These are phyloP conservation scores for Temnothorax nylanderi DNA, from an alignment of 1,140 invertebrate species.

Conservation along the genomic window DNA sequence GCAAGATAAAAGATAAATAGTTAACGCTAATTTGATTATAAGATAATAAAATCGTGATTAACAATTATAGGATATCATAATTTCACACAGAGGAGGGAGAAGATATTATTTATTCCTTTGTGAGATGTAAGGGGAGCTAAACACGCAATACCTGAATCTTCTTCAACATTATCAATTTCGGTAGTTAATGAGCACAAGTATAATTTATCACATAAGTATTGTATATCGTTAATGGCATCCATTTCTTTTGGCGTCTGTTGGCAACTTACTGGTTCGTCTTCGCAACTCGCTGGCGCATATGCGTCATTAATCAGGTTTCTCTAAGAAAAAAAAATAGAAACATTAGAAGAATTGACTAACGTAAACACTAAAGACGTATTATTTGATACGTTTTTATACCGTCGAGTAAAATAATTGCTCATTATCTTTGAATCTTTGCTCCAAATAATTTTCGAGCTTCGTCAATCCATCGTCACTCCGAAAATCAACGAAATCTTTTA, in stretches of 20 bases:
- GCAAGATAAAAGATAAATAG: constrained; percentile 31
- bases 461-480: constrained; percentile 89
- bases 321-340: constrained; percentile 48
- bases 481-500: constrained; percentile 92
- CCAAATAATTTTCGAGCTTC: constrained; percentile 91
- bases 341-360: background rate
- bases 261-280: background rate
- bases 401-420: constrained; percentile 57
- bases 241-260: constrained; percentile 29
- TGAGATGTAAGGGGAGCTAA: background rate
- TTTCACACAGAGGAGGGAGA: background rate
- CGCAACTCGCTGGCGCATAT: background rate
- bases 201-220: constrained; percentile 65
- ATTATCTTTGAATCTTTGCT: constrained; percentile 80
- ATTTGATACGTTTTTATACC: constrained; percentile 36
- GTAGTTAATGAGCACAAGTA: constrained; percentile 44
- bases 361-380: background rate
- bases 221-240: constrained; percentile 37
- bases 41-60: constrained; percentile 23
- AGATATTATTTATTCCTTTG: background rate
- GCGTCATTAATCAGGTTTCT: constrained; percentile 33
- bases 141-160: constrained; percentile 61
- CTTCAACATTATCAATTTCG: constrained; percentile 37
- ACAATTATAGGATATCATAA: constrained; percentile 12
- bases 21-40: background rate